Percentiles rank a stretch among this genome's conserved stretches.
These are phyloP conservation scores for Pycnonotus jocosus DNA, from an alignment of 2,113 vertebrate species.

Conservation along the genomic window DNA sequence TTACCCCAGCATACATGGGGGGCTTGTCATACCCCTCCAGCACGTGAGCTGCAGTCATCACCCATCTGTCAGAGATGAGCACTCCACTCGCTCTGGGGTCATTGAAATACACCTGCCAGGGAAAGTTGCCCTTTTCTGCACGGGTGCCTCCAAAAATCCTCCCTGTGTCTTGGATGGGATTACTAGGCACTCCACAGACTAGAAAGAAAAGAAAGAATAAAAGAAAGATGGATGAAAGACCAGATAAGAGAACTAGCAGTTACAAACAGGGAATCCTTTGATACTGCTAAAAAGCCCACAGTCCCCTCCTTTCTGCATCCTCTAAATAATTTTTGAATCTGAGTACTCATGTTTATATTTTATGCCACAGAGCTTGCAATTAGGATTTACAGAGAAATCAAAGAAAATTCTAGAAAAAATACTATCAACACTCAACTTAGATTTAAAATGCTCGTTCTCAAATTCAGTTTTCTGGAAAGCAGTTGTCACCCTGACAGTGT, in stretches of 20 bases:
- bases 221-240: neutral
- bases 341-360: neutral
- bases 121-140: slow-evolving; percentile 64
- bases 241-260: neutral
- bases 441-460: neutral
- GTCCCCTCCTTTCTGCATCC: neutral
- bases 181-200: slow-evolving; percentile 72
- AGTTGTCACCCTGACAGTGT: neutral
- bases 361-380: neutral
- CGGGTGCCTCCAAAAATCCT: slow-evolving; percentile 67
- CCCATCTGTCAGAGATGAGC: slow-evolving; percentile 76
- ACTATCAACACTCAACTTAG: neutral
- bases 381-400: neutral
- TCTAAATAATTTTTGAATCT: neutral
- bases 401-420: neutral
- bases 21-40: slow-evolving; percentile 18
- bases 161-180: neutral
- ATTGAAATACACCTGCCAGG: slow-evolving; percentile 74
- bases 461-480: neutral
- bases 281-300: neutral
- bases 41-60: slow-evolving; percentile 76
- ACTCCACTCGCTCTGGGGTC: slow-evolving; percentile 57
- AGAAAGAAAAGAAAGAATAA: neutral
- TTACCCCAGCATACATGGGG: slow-evolving; percentile 61
- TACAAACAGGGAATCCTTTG: neutral